These are phyloP conservation scores for Trissolcus basalis DNA, from an alignment of 1,140 invertebrate species.

Conservation along the genomic window DNA sequence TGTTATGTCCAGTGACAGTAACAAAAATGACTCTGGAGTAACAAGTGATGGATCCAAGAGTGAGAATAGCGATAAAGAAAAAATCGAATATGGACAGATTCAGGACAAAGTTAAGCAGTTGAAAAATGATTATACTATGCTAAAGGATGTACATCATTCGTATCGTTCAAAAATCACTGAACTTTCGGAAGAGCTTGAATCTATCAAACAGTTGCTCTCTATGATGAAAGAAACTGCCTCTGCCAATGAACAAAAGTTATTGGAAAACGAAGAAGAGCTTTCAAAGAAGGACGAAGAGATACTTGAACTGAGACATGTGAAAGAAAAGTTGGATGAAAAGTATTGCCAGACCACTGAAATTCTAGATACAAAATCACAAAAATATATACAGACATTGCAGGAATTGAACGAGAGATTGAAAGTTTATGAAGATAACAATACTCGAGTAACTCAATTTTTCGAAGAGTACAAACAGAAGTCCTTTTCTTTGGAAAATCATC, in stretches of 20 bases:
- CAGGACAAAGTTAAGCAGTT: slow-evolving; percentile 48
- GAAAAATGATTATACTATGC: slow-evolving; percentile 56
- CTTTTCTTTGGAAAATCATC: slow-evolving; percentile 46
- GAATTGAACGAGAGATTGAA: slow-evolving; percentile 55
- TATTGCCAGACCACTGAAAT: slow-evolving; percentile 24
- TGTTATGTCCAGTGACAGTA: slow-evolving; percentile 47
- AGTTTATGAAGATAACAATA: slow-evolving; percentile 52
- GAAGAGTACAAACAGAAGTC: slow-evolving; percentile 59
- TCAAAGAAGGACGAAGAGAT: slow-evolving; percentile 52
- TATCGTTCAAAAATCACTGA: slow-evolving; percentile 47
- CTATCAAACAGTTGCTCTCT: slow-evolving; percentile 51
- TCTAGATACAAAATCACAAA: slow-evolving; percentile 25
- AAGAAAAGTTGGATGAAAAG: slow-evolving; percentile 38
- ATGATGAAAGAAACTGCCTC: slow-evolving; percentile 49
- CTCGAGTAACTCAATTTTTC: slow-evolving; percentile 31
- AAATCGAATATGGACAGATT: slow-evolving; percentile 14
- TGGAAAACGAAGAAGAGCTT: slow-evolving; percentile 48
- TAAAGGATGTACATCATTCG: slow-evolving; percentile 46
- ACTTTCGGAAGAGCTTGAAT: slow-evolving; percentile 60
- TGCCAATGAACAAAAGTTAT: slow-evolving; percentile 56
- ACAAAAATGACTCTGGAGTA: slow-evolving; percentile 69
- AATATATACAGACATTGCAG: slow-evolving; percentile 52
- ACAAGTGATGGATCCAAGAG: slow-evolving; percentile 39
- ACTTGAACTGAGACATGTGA: slow-evolving; percentile 39
- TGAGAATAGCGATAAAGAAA: slow-evolving; percentile 35